Percentiles rank a stretch among this genome's conserved stretches.
Evolutionary conservation across 2,797 vertebrate species (phyloP).

Genomic region (Mormyrops boulengeri): DNA sequence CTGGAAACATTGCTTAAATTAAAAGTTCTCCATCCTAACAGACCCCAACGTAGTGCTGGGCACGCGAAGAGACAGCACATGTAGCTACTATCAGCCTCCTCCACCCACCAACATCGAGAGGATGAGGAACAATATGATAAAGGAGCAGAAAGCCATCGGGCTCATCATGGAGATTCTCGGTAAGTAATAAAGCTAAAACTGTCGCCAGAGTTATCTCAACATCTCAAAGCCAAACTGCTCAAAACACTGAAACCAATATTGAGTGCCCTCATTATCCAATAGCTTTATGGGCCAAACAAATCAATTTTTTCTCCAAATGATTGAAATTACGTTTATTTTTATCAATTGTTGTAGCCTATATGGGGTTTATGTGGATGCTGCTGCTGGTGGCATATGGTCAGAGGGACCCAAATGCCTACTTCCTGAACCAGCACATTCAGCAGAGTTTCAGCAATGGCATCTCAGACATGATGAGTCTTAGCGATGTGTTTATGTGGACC

Average conservation of each 20-base stretch:
- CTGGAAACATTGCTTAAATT: background rate
- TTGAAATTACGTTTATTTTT: background rate
- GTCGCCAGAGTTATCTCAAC: background rate
- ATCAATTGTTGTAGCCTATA: slow-evolving; percentile 65
- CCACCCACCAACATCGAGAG: slow-evolving; percentile 72
- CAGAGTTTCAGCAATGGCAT: slow-evolving; percentile 77
- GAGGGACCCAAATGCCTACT: slow-evolving; percentile 82
- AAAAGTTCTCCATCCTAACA: background rate
- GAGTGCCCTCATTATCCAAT: background rate
- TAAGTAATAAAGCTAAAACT: slow-evolving; percentile 38
- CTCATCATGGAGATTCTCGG: slow-evolving; percentile 84
- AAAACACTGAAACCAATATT: background rate
- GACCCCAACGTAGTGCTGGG: slow-evolving; percentile 50
- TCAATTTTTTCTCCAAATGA: background rate
- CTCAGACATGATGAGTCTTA: slow-evolving; percentile 65
- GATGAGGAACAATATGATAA: slow-evolving; percentile 75
- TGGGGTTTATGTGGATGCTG: slow-evolving; percentile 91
- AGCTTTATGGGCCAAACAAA: background rate
- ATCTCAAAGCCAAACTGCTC: background rate
- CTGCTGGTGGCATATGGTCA: slow-evolving; percentile 88
- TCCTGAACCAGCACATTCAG: slow-evolving; percentile 79
- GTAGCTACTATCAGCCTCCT: slow-evolving; percentile 77
- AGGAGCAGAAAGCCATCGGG: slow-evolving; percentile 83
- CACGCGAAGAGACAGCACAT: slow-evolving; percentile 71
- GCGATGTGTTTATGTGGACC: slow-evolving; percentile 80